Evolutionary conservation across 37 sponge, comb jelly and placozoan species (phyloP), one percentile per base, ranked within the genome.

Genomic region (Mnemiopsis leidyi): DNA sequence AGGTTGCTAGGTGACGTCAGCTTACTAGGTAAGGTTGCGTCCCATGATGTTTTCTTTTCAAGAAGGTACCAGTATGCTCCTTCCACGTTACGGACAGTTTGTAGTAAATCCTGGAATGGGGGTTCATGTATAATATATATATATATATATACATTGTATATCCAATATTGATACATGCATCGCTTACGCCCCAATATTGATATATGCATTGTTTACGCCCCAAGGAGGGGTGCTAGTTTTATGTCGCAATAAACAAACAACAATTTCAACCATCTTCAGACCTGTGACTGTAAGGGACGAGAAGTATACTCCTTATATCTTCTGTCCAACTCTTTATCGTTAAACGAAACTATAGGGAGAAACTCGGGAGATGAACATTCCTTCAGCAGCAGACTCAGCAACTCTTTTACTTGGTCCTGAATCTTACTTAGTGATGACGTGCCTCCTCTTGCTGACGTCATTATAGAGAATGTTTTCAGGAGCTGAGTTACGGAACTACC

Each of bases 41-140:
- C n/a, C 21, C 5, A 29, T 2, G 30, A 48, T 48, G 61, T 18
- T 13, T 48, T 48, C 61, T 48, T 28, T 3, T 25, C n/a, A 29
- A 29, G 25, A 5, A 85, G 61, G 61, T 85, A 85, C 90, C 90
- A 85, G 61, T 85, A 26, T 1, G 90, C 90, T 40, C 90, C 90
- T 26, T 28, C 40, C 28, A 85, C 90, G 3, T 25, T 13, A 21
- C 90, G 90, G 28, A 85, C 90, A 25, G 48, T 85, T 23, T 9
- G 30, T 36, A 34, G 36, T 5, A 77, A 9, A 77, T 77, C 79
- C 34, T 69, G 73, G 9, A 20, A 20, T 20, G 73, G 73, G 23
- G 24, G 28, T 26, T n/a, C n/a, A n/a, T n/a, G n/a, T n/a, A n/a
- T n/a, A n/a, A n/a, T n/a, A n/a, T n/a, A n/a, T n/a, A n/a, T n/a